These are phyloP conservation scores for Plecotus auritus DNA, from an alignment of 2,113 vertebrate species.

Conservation along the genomic window DNA sequence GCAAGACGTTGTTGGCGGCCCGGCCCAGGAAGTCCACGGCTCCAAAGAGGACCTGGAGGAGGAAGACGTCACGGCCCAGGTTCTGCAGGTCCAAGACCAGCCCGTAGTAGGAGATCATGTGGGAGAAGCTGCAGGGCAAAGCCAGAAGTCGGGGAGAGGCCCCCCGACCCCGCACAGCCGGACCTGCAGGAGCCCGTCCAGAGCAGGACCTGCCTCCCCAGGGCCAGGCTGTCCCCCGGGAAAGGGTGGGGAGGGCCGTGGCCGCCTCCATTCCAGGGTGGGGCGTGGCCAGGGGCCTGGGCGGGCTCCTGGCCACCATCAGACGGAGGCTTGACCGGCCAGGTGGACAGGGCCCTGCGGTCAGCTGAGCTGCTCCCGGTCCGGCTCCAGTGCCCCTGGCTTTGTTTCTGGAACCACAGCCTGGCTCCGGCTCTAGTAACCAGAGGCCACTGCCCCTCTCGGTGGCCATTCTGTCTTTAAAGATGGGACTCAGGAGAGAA, in stretches of 20 bases:
- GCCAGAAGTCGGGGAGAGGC: background rate
- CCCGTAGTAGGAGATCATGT: constrained; percentile 85
- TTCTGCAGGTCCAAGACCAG: constrained; percentile 90
- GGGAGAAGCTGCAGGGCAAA: constrained; percentile 74
- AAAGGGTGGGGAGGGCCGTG: background rate
- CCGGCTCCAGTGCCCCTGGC: no score
- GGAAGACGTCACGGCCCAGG: constrained; percentile 85
- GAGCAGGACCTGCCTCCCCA: rapidly evolving
- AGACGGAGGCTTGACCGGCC: rapidly evolving
- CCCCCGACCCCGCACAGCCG: rapidly evolving
- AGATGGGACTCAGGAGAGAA: no score
- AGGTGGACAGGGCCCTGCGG: no score
- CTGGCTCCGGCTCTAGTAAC: no score
- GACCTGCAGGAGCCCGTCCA: no score
- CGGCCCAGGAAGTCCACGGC: constrained; percentile 85
- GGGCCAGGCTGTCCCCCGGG: background rate
- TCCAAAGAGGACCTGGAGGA: constrained; percentile 87
- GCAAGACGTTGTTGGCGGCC: constrained; percentile 71
- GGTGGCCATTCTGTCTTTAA: no score
- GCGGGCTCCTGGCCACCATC: background rate
- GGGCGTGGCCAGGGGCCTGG: rapidly evolving
- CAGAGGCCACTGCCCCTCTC: no score
- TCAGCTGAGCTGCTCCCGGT: background rate
- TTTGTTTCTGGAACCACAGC: no score
- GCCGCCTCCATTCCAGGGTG: no score